Conservation (phyloP, 2,888 invertebrate species). For the Panopea generosa region DNA sequence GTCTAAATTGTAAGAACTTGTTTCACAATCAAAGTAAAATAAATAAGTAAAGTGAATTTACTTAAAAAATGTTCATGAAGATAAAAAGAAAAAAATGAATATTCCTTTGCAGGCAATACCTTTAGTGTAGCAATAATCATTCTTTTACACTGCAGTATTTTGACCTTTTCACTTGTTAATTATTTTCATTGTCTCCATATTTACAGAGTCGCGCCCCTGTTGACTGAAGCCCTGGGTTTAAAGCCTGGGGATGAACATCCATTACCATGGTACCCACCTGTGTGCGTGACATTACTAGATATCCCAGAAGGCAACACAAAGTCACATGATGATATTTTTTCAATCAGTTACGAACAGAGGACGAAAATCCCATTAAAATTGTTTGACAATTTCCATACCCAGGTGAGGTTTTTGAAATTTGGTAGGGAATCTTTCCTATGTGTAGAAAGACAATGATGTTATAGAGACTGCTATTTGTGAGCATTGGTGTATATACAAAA, state of each 20-base stretch:
- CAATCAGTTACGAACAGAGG: slow-evolving; percentile 78
- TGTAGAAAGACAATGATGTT: too few species aligned
- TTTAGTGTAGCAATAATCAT: too few species aligned
- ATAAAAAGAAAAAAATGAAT: too few species aligned
- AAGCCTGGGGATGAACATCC: slow-evolving; percentile 88
- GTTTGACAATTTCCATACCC: slow-evolving; percentile 78
- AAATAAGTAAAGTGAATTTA: too few species aligned
- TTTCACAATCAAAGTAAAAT: too few species aligned
- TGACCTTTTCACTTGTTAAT: too few species aligned
- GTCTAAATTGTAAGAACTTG: too few species aligned
- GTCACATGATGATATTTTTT: slow-evolving; percentile 81
- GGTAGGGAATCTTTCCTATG: too few species aligned
- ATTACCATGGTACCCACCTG: slow-evolving; percentile 92
- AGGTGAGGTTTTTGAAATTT: slow-evolving; percentile 67
- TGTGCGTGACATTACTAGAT: slow-evolving; percentile 86
- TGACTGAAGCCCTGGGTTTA: slow-evolving; percentile 89
- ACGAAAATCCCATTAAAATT: slow-evolving; percentile 80
- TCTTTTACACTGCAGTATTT: too few species aligned
- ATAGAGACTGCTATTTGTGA: neutral
- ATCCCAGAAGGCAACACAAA: slow-evolving; percentile 76
- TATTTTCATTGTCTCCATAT: neutral
- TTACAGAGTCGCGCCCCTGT: slow-evolving; percentile 86
- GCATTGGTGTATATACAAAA: slow-evolving; percentile 1
- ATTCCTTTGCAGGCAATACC: too few species aligned
- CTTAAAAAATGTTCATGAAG: too few species aligned